Conservation (phyloP, 2,888 invertebrate genomes). For the Sminthurinus aureus region DNA sequence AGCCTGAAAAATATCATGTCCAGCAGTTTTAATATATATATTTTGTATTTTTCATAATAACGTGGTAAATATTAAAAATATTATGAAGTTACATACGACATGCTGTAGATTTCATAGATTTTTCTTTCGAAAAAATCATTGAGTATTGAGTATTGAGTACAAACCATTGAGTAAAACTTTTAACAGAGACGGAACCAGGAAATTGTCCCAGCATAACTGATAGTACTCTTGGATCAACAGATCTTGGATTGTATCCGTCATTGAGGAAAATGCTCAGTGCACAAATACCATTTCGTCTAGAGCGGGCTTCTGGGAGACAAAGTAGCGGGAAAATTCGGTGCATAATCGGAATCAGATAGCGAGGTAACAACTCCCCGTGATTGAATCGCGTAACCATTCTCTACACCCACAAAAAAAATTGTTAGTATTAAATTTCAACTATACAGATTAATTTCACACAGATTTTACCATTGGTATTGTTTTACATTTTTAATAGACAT, state of each 20-base stretch:
- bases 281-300: conserved; percentile 32
- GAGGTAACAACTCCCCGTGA: conserved; percentile 34
- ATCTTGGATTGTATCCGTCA: conserved; percentile 36
- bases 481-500: too few species aligned
- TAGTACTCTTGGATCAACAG: conserved; percentile 32
- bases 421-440: not conserved
- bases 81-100: too few species aligned
- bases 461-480: not conserved
- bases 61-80: too few species aligned
- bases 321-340: conserved; percentile 18
- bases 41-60: too few species aligned
- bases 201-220: conserved; percentile 33
- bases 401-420: not conserved
- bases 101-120: too few species aligned
- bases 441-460: not conserved
- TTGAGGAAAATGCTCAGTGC: conserved; percentile 10
- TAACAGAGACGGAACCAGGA: conserved; percentile 35
- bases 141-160: not conserved
- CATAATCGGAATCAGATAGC: conserved; percentile 12
- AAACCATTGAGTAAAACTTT: conserved; percentile 25
- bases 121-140: too few species aligned
- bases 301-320: conserved; percentile 33
- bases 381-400: not conserved
- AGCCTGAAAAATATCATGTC: conserved; percentile 15
- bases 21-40: too few species aligned